A percentile compares a stretch with the other conserved stretches of the same genome.
phyloP scores from a whole-genome alignment of 2,797 vertebrate species.

The Takifugu ocellatus region DNA sequence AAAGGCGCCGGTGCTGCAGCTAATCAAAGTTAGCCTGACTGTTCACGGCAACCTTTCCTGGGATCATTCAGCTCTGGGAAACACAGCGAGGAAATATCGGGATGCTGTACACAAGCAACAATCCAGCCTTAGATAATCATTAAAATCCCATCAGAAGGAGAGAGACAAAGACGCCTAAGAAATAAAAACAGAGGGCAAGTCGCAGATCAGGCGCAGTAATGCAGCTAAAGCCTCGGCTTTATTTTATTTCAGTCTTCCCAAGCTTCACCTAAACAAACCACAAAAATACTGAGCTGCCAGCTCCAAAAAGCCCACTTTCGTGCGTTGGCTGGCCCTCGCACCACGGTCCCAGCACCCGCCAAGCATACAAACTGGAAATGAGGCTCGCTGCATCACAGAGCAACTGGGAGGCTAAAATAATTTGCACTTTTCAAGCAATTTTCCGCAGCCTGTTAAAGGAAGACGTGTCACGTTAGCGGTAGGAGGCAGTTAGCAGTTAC shows the following conservation, averaged over 20 bases:
- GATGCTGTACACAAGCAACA: conserved; percentile 35
- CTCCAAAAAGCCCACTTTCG: conserved; percentile 49
- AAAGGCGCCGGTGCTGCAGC: conserved; percentile 47
- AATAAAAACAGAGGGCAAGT: conserved; percentile 51
- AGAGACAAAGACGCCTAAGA: conserved; percentile 42
- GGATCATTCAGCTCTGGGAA: conserved; percentile 35
- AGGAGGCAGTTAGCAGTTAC: not conserved
- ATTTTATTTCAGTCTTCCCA: conserved; percentile 66
- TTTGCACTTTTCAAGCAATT: not conserved
- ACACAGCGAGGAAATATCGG: conserved; percentile 24
- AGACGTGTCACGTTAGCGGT: not conserved
- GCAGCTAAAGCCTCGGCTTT: conserved; percentile 42
- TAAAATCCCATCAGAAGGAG: conserved; percentile 60
- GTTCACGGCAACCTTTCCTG: conserved; percentile 49
- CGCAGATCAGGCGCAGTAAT: conserved; percentile 49
- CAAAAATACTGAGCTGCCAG: conserved; percentile 43
- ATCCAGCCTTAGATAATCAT: conserved; percentile 58
- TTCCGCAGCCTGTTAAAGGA: not conserved
- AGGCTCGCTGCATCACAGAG: conserved; percentile 30
- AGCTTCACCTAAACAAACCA: conserved; percentile 42
- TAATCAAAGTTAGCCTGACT: conserved; percentile 59
- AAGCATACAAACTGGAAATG: conserved; percentile 19
- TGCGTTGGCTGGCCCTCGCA: conserved; percentile 38
- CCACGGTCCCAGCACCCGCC: conserved; percentile 13
- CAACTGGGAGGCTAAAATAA: not conserved